Base-by-base conservation (phyloP, 2,888 invertebrate species). In the Pseudococcus jackbeardsleyi region DNA sequence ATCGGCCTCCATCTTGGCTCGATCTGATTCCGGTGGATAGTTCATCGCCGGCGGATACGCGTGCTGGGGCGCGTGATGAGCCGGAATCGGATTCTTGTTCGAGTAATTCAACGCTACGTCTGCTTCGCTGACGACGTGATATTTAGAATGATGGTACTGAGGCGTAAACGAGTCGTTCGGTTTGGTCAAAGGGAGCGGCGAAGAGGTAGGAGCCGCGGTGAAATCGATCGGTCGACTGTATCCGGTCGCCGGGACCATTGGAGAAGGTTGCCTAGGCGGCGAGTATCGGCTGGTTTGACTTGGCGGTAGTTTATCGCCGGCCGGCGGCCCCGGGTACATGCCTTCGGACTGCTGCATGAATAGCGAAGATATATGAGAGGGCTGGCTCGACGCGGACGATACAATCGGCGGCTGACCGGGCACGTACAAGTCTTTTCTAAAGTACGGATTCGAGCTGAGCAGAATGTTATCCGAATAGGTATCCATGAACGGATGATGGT, bases 371-470 rank as follows among this genome's bases (percentile, higher is more conserved):
- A 85, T 33, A 85, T 54, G 85, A 12, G 85, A 54, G 2, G 85
- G 26, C 5, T 77, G 54, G 77, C 19, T 54, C n/a, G 87, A 22
- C 15, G 72, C 48, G 4, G 77, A 26, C 17, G 87, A 26, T 1
- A 39, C 59, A 17, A 48, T 26, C 9, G 77, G 48, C 19, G 77
- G 48, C 22, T 77, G 87, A 39, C 87, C 50, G 9, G 87, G 79
- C n/a, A 87, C 87, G 59, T 87, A 87, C 54, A 87, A n/a, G n/a
- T 87, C 87, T n/a, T 87, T 87, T 1, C 87, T 19, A n/a, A 50
- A 87, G n/a, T 87, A 87, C n/a, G 87, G 87, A 50, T 87, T 87
- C 50, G 72, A 33, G n/a, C 39, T 39, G 19, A 87, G 79, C n/a
- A 87, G 22, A 6, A 72, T 77, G 17, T 79, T 72, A 9, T 86